Percentiles rank a stretch among this genome's conserved stretches.
phyloP scores from a whole-genome alignment of 2,797 vertebrate species.

The Cyprinella venusta region DNA sequence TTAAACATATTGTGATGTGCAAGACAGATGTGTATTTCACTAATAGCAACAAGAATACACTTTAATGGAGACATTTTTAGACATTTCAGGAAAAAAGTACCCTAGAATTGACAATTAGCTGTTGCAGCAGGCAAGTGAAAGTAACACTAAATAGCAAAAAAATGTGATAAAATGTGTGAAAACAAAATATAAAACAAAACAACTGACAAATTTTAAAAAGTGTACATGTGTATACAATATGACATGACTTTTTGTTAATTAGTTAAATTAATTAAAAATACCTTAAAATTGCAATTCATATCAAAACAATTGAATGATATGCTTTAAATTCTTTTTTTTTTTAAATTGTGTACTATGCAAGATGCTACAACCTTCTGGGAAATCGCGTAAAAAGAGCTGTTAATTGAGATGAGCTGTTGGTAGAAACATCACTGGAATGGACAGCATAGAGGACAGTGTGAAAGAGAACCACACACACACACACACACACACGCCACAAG shows the following conservation, averaged over 20 bases:
- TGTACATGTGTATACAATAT: not conserved
- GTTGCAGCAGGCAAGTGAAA: not conserved
- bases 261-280: not conserved
- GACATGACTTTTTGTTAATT: not conserved
- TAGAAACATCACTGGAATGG: constrained; percentile 11
- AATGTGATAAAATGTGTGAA: not conserved
- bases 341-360: not conserved
- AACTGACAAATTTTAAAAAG: not conserved
- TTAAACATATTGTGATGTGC: not conserved
- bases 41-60: not conserved
- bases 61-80: not conserved
- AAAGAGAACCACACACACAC: constrained; percentile 15
- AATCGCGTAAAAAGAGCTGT: constrained; percentile 14
- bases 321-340: not conserved
- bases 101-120: not conserved
- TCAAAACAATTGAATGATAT: not conserved
- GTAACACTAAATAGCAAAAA: not conserved
- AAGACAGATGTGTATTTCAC: not conserved
- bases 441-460: constrained; percentile 20
- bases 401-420: constrained; percentile 6
- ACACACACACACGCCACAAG: not conserved
- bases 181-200: constrained; percentile 11
- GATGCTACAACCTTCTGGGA: constrained; percentile 5
- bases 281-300: too few relatives aligned
- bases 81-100: not conserved